Conservation (phyloP, 2,888 invertebrate species). For the Alloscopus bannaensis region DNA sequence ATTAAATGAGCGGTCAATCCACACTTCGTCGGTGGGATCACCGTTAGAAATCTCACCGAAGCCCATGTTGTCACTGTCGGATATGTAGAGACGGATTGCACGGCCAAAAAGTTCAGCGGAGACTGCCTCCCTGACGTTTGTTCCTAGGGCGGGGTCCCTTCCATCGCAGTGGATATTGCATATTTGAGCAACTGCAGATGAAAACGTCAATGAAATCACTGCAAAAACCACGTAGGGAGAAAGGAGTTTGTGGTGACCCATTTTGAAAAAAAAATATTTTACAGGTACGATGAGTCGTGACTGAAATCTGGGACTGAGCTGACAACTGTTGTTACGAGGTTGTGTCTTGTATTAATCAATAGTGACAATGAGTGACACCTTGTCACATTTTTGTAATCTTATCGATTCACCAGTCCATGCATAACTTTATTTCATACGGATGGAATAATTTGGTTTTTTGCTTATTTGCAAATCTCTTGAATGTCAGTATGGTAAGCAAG, state of each 20-base stretch:
- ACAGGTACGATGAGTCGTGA: too few species aligned
- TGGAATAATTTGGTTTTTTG: too few species aligned
- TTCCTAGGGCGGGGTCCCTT: conserved; percentile 46
- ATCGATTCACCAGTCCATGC: too few species aligned
- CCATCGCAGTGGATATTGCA: conserved; percentile 72
- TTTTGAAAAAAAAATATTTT: conserved; percentile 4
- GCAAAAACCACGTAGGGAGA: too few species aligned
- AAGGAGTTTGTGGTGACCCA: neutral
- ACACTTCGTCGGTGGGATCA: conserved; percentile 64
- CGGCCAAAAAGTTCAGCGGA: conserved; percentile 57
- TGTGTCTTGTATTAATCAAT: too few species aligned
- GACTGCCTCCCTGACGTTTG: conserved; percentile 47
- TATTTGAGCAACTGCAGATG: conserved; percentile 27
- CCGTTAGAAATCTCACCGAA: conserved; percentile 66
- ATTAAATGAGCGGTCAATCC: conserved; percentile 70
- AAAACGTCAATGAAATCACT: neutral
- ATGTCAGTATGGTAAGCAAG: too few species aligned
- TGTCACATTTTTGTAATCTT: too few species aligned
- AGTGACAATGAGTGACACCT: too few species aligned
- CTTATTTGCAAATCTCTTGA: too few species aligned
- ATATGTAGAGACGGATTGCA: conserved; percentile 60
- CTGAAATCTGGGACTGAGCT: too few species aligned
- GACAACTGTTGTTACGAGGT: too few species aligned
- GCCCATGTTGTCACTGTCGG: conserved; percentile 69
- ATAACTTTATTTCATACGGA: too few species aligned